Base-by-base conservation (phyloP, 2,888 invertebrate genomes). In the Drepana falcataria region DNA sequence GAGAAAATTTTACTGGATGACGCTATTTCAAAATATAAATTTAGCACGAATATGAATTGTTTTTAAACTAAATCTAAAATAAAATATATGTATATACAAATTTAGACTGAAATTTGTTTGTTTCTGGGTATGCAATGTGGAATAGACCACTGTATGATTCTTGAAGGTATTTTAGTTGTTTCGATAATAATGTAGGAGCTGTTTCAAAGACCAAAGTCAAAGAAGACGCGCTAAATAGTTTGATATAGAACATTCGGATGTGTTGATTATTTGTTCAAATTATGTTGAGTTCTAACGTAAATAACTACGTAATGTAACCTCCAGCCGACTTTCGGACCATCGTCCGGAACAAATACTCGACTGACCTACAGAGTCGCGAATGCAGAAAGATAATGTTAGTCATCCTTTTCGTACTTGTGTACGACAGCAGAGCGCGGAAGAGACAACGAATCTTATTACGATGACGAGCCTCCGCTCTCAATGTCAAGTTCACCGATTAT, bases 401-500 rank as follows among this genome's bases (percentile, higher is more conserved):
- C 73, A 74, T 89, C 89, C 80, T 77, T 71, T 74, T 91, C 80
- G 65, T 69, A 73, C 87, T 64, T 75, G 61, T 54, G 61, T 56
- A 57, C 60, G 56, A 59, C 67, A 59, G 65, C 51, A 57, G 59
- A 54, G 86, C 73, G 82, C 71, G 83, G 77, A 68, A 76, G 88
- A 85, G 89, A 88, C 69, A 75, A 80, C 75, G 66, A 72, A 76
- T 77, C 79, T 81, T 75, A 83, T 79, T 83, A 76, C 81, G 85
- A 85, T 89, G 90, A 91, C 90, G 90, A 91, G 88, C 87, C 89
- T 88, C 86, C 84, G 80, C 71, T 83, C 86, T 89, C 91, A 90
- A 91, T 90, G 91, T 91, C 91, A 91, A 91, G 91, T 91, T 91
- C 91, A 90, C 84, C 87, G 90, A 88, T 89, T 88, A 89, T 88